phyloP scores from a whole-genome alignment of 1,140 invertebrate species.

The Platorchestia sp. region DNA sequence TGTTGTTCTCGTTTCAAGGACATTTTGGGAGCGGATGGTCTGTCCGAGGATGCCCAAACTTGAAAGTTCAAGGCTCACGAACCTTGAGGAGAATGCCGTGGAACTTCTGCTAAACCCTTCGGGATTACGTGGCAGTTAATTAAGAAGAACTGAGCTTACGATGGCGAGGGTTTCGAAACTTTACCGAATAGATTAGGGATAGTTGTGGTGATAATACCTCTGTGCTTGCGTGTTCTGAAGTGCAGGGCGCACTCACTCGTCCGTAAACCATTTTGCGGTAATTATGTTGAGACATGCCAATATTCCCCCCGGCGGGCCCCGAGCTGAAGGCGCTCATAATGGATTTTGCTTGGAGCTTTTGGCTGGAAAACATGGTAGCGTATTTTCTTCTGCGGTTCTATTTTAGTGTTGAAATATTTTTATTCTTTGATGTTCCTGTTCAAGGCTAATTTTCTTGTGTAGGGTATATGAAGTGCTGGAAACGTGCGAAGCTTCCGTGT shows the following conservation, averaged over 20 bases:
- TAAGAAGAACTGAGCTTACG: slow-evolving; percentile 46
- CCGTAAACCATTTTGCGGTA: slow-evolving; percentile 4
- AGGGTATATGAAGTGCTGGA: not conserved
- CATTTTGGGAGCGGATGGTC: slow-evolving; percentile 14
- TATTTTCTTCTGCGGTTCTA: not conserved
- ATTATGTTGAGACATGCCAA: not conserved
- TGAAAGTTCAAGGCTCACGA: slow-evolving; percentile 20
- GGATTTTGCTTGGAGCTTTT: not conserved
- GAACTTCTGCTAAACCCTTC: slow-evolving; percentile 42
- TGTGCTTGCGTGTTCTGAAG: slow-evolving; percentile 10
- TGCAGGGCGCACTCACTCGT: not conserved
- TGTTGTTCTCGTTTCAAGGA: slow-evolving; percentile 5
- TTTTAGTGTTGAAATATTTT: not conserved
- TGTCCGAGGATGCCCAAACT: not conserved
- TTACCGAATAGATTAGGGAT: slow-evolving; percentile 39
- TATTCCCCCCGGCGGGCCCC: not conserved
- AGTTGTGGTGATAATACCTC: not conserved
- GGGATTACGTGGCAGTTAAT: slow-evolving; percentile 41
- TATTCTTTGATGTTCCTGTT: not conserved
- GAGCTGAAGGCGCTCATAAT: not conserved
- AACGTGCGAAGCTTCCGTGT: not conserved
- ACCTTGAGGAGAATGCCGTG: slow-evolving; percentile 8
- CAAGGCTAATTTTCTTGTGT: not conserved
- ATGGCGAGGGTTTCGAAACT: slow-evolving; percentile 30
- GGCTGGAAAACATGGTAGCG: not conserved